A percentile compares a stretch with the other conserved stretches of the same genome.
Conservation (phyloP, 2,888 invertebrate genomes). For the Troglohyphantes excavatus region DNA sequence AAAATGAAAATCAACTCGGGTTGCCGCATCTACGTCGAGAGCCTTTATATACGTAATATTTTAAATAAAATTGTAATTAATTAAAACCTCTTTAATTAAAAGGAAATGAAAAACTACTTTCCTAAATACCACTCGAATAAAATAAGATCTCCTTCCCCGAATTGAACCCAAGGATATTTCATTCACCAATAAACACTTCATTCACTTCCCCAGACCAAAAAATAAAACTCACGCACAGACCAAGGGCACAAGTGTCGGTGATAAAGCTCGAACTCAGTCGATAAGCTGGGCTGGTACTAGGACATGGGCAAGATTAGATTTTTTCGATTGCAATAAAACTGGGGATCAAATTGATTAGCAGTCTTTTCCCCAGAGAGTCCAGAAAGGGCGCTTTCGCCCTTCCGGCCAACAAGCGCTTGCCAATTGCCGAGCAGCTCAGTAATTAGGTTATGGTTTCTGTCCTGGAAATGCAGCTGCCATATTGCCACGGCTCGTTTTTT, state of each 20-base stretch:
- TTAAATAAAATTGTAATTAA: too few species aligned
- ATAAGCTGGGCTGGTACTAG: conserved; percentile 66
- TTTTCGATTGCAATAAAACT: conserved; percentile 77
- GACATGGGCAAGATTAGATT: conserved; percentile 67
- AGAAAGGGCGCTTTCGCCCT: conserved; percentile 35
- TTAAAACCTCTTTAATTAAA: too few species aligned
- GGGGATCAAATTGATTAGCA: conserved; percentile 76
- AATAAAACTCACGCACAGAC: background rate
- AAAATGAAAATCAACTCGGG: too few species aligned
- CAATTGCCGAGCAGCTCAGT: conserved; percentile 47
- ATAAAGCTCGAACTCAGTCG: conserved; percentile 42
- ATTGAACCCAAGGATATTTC: conserved; percentile 20
- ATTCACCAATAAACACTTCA: conserved; percentile 19
- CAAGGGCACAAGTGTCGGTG: conserved; percentile 23
- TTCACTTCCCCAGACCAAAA: background rate
- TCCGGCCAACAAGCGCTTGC: conserved; percentile 67
- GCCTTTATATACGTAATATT: too few species aligned
- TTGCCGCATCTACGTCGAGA: too few species aligned
- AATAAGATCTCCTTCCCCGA: background rate
- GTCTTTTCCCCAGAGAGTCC: conserved; percentile 45
- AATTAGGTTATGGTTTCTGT: conserved; percentile 72
- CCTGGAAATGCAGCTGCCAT: conserved; percentile 40
- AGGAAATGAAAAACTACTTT: too few species aligned
- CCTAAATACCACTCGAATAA: too few species aligned
- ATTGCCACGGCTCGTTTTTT: conserved; percentile 52